Percentiles rank a stretch among this genome's conserved stretches.
These are phyloP conservation scores for Grammomys surdaster DNA, from an alignment of 2,113 vertebrate genomes.

Conservation along the genomic window DNA sequence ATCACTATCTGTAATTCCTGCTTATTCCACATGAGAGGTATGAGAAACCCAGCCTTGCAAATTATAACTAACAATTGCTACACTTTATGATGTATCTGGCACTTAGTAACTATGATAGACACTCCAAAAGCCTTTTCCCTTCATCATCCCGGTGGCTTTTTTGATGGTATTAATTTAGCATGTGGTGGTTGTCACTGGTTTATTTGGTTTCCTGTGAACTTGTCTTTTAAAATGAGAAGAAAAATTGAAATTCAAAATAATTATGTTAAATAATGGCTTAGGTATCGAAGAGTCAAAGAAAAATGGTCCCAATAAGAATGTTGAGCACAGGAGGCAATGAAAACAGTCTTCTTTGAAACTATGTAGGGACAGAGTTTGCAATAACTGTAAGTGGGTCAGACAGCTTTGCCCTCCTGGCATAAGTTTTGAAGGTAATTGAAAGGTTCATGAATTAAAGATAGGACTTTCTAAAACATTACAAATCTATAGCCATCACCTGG, in stretches of 20 bases:
- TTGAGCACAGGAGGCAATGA: constrained; percentile 44
- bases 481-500: constrained; percentile 72
- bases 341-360: constrained; percentile 64
- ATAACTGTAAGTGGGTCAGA: constrained; percentile 72
- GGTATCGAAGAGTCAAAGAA: constrained; percentile 68
- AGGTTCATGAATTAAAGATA: constrained; percentile 83
- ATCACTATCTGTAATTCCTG: not conserved
- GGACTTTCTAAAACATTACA: constrained; percentile 76
- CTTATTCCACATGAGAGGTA: not conserved
- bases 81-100: not conserved
- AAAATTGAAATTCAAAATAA: constrained; percentile 46
- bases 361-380: constrained; percentile 66
- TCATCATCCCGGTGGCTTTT: not conserved
- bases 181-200: not conserved
- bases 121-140: not conserved
- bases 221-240: not conserved
- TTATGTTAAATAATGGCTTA: constrained; percentile 55
- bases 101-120: not conserved
- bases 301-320: constrained; percentile 65
- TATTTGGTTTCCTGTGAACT: not conserved
- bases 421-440: constrained; percentile 79
- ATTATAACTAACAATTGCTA: not conserved
- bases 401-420: constrained; percentile 69
- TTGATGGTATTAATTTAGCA: constrained; percentile 7
- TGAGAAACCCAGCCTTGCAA: constrained; percentile 1